Conservation (phyloP, 2,888 invertebrate genomes). For the Drosophila suboccidentalis region DNA sequence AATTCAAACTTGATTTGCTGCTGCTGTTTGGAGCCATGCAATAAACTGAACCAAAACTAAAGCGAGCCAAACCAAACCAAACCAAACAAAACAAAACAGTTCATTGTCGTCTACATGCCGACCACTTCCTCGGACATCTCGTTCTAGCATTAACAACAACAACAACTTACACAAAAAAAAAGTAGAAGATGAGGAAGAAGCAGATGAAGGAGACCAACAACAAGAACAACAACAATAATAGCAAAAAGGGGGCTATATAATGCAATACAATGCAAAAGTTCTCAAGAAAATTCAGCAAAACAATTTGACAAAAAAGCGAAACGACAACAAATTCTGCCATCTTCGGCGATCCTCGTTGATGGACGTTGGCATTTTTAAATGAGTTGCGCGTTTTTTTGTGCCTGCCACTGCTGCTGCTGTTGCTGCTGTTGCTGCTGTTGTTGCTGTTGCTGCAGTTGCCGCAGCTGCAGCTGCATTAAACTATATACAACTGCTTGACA, state of each 20-base stretch:
- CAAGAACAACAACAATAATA: slow-evolving; percentile 27
- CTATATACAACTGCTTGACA: slow-evolving; percentile 67
- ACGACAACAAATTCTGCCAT: slow-evolving; percentile 83
- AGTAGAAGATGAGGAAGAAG: neutral
- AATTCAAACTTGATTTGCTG: slow-evolving; percentile 30
- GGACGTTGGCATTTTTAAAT: slow-evolving; percentile 83
- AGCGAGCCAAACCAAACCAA: slow-evolving; percentile 37
- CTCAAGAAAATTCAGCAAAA: slow-evolving; percentile 83
- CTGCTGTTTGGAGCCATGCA: slow-evolving; percentile 3
- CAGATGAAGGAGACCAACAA: slow-evolving; percentile 3
- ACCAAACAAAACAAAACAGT: slow-evolving; percentile 73
- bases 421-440: slow-evolving; percentile 28
- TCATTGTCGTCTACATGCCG: slow-evolving; percentile 78
- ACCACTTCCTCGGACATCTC: slow-evolving; percentile 78
- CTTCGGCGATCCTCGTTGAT: slow-evolving; percentile 83
- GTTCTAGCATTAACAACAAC: slow-evolving; percentile 54
- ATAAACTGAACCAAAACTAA: slow-evolving; percentile 21
- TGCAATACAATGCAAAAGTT: slow-evolving; percentile 82
- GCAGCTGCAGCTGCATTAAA: slow-evolving; percentile 80
- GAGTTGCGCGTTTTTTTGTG: slow-evolving; percentile 76
- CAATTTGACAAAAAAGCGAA: slow-evolving; percentile 82
- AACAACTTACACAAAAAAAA: neutral
- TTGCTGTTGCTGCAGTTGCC: slow-evolving; percentile 45
- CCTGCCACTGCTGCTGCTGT: slow-evolving; percentile 26
- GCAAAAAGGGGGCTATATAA: slow-evolving; percentile 55